These are phyloP conservation scores for Pseudomyrmex pallidus DNA, from an alignment of 1,140 invertebrate species.

Conservation along the genomic window DNA sequence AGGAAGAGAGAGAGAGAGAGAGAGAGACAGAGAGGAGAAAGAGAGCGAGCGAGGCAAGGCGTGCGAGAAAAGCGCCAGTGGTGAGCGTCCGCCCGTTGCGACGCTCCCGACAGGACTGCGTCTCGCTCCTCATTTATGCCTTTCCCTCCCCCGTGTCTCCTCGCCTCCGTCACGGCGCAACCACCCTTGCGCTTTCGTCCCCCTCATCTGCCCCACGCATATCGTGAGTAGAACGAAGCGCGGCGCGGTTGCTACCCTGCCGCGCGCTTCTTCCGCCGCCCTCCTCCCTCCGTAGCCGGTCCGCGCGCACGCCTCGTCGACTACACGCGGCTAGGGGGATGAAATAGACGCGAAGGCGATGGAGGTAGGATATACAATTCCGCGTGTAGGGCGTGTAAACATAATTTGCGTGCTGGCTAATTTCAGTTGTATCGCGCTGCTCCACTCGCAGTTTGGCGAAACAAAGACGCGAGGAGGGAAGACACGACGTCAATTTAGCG, in stretches of 20 bases:
- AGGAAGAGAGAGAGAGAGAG: conserved; percentile 19
- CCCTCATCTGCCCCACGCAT: conserved; percentile 58
- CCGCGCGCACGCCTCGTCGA: conserved; percentile 25
- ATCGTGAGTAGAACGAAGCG: conserved; percentile 54
- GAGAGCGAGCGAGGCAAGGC: conserved; percentile 67
- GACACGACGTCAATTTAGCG: neutral
- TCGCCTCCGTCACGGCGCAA: conserved; percentile 52
- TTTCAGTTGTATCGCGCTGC: conserved; percentile 44
- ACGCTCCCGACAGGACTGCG: conserved; percentile 84
- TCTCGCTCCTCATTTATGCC: conserved; percentile 77
- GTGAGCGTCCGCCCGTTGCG: conserved; percentile 80
- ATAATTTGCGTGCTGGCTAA: conserved; percentile 69
- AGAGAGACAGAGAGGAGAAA: conserved; percentile 39
- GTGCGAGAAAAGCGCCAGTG: conserved; percentile 72
- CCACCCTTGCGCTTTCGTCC: conserved; percentile 46
- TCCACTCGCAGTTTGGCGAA: neutral
- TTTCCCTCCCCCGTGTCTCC: conserved; percentile 72
- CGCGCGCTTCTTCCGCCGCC: neutral
- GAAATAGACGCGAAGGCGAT: neutral
- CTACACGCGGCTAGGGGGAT: conserved; percentile 1
- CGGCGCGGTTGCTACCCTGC: conserved; percentile 17
- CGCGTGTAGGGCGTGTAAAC: conserved; percentile 62
- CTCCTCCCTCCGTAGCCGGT: neutral
- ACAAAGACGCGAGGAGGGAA: no score
- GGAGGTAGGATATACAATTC: conserved; percentile 36